A percentile compares a stretch with the other conserved stretches of the same genome.
phyloP scores from a whole-genome alignment of 2,113 vertebrate genomes.

The Neodontobutis hainanensis region DNA sequence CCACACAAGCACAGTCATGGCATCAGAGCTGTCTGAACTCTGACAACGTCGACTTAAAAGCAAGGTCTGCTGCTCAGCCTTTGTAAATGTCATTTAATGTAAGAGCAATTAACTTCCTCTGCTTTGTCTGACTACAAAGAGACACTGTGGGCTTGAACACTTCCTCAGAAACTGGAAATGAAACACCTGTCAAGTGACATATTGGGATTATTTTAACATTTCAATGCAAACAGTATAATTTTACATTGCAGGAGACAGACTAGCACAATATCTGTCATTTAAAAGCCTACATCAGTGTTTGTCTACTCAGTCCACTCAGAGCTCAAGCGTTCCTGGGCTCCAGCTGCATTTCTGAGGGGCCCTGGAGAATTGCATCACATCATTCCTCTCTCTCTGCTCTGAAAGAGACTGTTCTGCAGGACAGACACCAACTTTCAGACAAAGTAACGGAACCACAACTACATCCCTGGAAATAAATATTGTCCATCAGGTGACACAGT shows the following conservation, averaged over 20 bases:
- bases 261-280: neutral
- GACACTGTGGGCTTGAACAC: slow-evolving; percentile 8
- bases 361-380: slow-evolving; percentile 67
- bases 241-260: no score
- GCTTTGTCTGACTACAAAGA: slow-evolving; percentile 7
- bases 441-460: neutral
- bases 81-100: slow-evolving; percentile 35
- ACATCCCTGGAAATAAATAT: neutral
- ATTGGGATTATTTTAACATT: neutral
- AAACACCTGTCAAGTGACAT: neutral
- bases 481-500: neutral
- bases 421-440: slow-evolving; percentile 2
- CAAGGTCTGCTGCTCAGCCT: slow-evolving; percentile 18
- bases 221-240: no score
- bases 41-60: slow-evolving; percentile 10
- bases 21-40: slow-evolving; percentile 29
- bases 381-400: slow-evolving; percentile 60
- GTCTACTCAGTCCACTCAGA: slow-evolving; percentile 30
- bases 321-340: slow-evolving; percentile 38
- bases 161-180: neutral
- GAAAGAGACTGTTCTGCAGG: slow-evolving; percentile 43
- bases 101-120: slow-evolving; percentile 28
- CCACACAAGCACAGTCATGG: slow-evolving; percentile 29
- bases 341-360: slow-evolving; percentile 62
- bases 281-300: neutral